Percentiles rank a stretch among this genome's conserved stretches.
Conservation (phyloP, 2,797 vertebrate genomes). For the Nasua narica region DNA sequence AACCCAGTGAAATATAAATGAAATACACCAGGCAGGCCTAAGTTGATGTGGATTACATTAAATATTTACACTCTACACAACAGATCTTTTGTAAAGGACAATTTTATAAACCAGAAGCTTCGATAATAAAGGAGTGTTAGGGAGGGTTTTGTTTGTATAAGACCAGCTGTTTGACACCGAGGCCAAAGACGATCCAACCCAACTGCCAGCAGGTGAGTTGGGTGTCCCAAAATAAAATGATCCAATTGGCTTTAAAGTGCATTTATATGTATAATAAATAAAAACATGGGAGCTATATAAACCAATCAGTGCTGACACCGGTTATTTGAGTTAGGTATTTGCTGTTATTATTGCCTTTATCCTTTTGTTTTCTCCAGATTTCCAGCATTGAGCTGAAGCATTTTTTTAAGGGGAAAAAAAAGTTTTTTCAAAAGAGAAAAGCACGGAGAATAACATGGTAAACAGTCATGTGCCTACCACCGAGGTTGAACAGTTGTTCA, state of each 20-base stretch:
- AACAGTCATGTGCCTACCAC: not conserved
- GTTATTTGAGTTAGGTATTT: not conserved
- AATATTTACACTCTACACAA: slow-evolving; percentile 70
- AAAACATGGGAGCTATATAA: not conserved
- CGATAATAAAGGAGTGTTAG: slow-evolving; percentile 21
- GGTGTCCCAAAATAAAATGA: not conserved
- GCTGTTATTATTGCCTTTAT: not conserved
- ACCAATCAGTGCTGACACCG: not conserved
- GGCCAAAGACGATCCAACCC: not conserved
- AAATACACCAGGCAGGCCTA: slow-evolving; percentile 58
- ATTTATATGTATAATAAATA: not conserved
- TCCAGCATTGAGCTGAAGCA: not conserved
- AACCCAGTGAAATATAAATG: slow-evolving; percentile 64
- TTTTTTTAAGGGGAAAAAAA: not conserved
- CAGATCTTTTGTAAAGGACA: slow-evolving; percentile 68
- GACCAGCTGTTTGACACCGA: slow-evolving; percentile 34
- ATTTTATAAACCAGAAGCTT: slow-evolving; percentile 59
- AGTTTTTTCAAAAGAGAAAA: slow-evolving; percentile 16
- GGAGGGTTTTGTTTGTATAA: slow-evolving; percentile 34
- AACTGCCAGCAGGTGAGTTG: not conserved
- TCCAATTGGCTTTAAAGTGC: not conserved
- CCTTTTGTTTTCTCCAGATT: slow-evolving; percentile 21
- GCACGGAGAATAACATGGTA: not conserved
- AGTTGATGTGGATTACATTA: slow-evolving; percentile 69
- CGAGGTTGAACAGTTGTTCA: not conserved